A percentile compares a stretch with the other conserved stretches of the same genome.
phyloP scores from a whole-genome alignment of 2,797 vertebrate genomes.

The Bovichtus diacanthus region DNA sequence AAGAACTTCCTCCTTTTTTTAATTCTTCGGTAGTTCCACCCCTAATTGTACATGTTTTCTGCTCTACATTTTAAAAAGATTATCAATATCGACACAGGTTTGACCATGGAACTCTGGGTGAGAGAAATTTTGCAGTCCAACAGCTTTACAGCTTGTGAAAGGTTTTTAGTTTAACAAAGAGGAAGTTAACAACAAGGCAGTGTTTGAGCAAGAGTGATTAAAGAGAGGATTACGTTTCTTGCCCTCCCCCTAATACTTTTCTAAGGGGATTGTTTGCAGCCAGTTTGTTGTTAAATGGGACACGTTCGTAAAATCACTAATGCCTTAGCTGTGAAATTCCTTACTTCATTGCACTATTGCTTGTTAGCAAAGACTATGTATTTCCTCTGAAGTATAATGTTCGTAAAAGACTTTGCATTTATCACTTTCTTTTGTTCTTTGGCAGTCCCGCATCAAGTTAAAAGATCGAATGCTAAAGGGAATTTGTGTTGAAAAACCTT shows the following conservation, averaged over 20 bases:
- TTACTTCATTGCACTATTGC: background rate
- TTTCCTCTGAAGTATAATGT: background rate
- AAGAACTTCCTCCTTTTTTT: constrained; percentile 24
- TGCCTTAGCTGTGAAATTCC: constrained; percentile 32
- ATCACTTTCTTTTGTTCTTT: background rate
- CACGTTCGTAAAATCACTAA: constrained; percentile 24
- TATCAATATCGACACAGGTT: constrained; percentile 24
- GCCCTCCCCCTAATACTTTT: constrained; percentile 40
- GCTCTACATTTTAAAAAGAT: constrained; percentile 20
- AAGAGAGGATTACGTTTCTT: constrained; percentile 61
- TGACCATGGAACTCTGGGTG: constrained; percentile 22
- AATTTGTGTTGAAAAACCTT: background rate
- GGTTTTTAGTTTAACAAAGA: constrained; percentile 59
- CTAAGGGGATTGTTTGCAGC: constrained; percentile 63
- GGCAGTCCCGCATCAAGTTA: background rate
- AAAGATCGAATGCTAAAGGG: background rate
- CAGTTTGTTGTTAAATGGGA: constrained; percentile 59
- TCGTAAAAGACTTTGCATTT: background rate
- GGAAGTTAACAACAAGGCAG: constrained; percentile 67
- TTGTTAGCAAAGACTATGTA: background rate
- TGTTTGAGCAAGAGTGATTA: constrained; percentile 74
- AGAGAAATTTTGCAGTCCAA: constrained; percentile 26
- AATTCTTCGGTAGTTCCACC: constrained; percentile 2
- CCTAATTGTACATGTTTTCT: background rate
- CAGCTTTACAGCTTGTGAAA: constrained; percentile 46